Evolutionary conservation across 1,140 invertebrate species (phyloP), one percentile per base, ranked within the genome.

Genomic region (Oedothorax gibbosus): DNA sequence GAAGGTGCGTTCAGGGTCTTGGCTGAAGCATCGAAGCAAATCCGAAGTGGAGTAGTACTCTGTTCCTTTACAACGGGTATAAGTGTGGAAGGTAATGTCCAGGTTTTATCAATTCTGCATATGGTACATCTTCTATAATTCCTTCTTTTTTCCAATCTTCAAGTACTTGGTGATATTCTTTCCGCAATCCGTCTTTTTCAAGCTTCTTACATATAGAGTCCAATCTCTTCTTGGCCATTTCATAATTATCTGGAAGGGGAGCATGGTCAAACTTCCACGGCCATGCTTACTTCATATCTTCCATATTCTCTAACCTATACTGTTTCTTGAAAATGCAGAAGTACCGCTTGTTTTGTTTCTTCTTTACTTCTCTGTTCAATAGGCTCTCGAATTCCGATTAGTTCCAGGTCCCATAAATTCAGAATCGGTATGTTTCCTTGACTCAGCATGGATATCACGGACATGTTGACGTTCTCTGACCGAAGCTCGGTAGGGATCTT

Each of bases 121-220:
- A 4, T 8, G 9, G 57, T n/a, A 65, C 56, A 18, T 65, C 49
- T 15, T 77, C 75, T 18, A 64, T 64, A 12, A 75, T 20, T 35
- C 54, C 72, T 75, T 75, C 72, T 0, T 75, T 2, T 2, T 18
- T 35, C 7, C 69, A 51, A 50, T 72, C 69, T 72, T 57, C 54
- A 75, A 57, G 57, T 56, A 57, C 54, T 12, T 75, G 51, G 3
- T 57, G 1, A 50, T 75, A 75, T 57, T 75, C n/a, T 57, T 75
- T 54, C 14, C 0, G 20, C 12, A 56, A 57, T 14, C 18, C 72
- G 15, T 9, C 57, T 56, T 57, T 75, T 21, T 75, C 20, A 15
- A 57, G 50, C 57, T 75, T 75, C 20, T 57, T 75, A 56, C 20
- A 56, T 10, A 50, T 57, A 7, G 51, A 14, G 1, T 56, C n/a